phyloP scores from a whole-genome alignment of 2,888 invertebrate genomes.

The Hedychridium roseum region DNA sequence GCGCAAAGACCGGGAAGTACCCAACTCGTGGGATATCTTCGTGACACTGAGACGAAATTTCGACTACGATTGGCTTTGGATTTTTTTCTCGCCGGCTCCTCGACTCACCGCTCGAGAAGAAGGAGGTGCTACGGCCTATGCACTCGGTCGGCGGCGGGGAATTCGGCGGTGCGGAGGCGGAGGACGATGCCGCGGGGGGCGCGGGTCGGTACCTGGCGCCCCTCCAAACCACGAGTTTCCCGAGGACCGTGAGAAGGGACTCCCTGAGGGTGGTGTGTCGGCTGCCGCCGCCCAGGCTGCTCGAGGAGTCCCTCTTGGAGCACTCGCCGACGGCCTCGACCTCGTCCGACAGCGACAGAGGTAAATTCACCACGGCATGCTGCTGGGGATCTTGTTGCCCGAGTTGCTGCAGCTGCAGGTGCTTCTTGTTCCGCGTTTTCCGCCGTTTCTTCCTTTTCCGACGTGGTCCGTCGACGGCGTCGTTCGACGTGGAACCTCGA shows the following conservation, averaged over 20 bases:
- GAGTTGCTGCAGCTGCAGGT: slow-evolving; percentile 31
- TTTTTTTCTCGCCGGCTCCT: too few species aligned
- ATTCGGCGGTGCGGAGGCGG: slow-evolving; percentile 60
- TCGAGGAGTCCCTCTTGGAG: slow-evolving; percentile 57
- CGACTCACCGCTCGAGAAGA: slow-evolving; percentile 60
- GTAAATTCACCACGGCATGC: slow-evolving; percentile 29
- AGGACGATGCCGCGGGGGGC: slow-evolving; percentile 65
- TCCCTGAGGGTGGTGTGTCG: slow-evolving; percentile 68
- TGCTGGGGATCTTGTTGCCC: slow-evolving; percentile 14
- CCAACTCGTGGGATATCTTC: too few species aligned
- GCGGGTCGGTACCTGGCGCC: slow-evolving; percentile 63
- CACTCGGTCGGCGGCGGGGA: slow-evolving; percentile 65
- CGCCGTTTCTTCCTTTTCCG: slow-evolving; percentile 53
- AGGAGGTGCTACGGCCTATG: slow-evolving; percentile 66
- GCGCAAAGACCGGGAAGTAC: too few species aligned
- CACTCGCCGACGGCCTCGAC: slow-evolving; percentile 51
- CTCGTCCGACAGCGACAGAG: slow-evolving; percentile 46
- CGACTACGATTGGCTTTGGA: too few species aligned
- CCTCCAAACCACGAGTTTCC: slow-evolving; percentile 70
- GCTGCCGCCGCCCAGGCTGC: slow-evolving; percentile 57
- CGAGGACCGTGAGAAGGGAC: slow-evolving; percentile 72
- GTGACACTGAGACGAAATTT: too few species aligned
- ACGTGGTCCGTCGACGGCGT: slow-evolving; percentile 32
- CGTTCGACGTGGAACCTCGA: not conserved
- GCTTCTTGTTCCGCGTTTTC: slow-evolving; percentile 48